Evolutionary conservation across 2,797 vertebrate species (phyloP).

Genomic region (Sarcoramphus papa): DNA sequence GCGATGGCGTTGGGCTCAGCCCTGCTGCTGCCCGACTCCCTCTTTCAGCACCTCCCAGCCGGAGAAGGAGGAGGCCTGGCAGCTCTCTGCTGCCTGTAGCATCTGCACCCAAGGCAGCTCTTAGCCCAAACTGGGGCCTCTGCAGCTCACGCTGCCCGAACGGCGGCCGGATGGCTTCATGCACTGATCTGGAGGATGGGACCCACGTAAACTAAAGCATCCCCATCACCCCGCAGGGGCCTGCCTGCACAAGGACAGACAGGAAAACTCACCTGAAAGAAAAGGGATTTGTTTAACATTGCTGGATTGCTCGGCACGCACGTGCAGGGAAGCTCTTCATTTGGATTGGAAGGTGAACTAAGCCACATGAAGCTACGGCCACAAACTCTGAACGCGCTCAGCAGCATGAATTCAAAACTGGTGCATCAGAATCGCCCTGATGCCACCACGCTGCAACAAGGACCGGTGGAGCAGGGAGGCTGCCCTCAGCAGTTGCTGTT

Average conservation of each 20-base stretch:
- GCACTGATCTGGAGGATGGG: neutral
- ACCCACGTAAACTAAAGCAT: fast-evolving
- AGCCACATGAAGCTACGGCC: fast-evolving
- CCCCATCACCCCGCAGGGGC: neutral
- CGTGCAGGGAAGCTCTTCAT: neutral
- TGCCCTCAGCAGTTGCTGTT: neutral
- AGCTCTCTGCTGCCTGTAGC: neutral
- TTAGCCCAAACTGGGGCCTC: neutral
- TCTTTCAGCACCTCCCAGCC: neutral
- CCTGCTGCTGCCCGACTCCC: neutral
- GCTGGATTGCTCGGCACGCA: neutral
- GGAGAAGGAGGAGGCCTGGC: neutral
- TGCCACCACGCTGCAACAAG: neutral
- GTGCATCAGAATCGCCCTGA: neutral
- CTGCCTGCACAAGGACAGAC: neutral
- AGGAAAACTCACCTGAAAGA: neutral
- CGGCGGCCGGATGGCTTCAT: fast-evolving
- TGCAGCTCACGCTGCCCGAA: neutral
- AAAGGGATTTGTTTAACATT: neutral
- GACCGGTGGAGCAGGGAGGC: neutral
- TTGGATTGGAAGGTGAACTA: neutral
- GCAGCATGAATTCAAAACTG: neutral
- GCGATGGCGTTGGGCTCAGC: neutral
- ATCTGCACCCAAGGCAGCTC: neutral
- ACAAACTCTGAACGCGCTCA: neutral